A percentile compares a stretch with the other conserved stretches of the same genome.
Conservation (phyloP, 2,113 vertebrate genomes). For the Lagopus leucura region DNA sequence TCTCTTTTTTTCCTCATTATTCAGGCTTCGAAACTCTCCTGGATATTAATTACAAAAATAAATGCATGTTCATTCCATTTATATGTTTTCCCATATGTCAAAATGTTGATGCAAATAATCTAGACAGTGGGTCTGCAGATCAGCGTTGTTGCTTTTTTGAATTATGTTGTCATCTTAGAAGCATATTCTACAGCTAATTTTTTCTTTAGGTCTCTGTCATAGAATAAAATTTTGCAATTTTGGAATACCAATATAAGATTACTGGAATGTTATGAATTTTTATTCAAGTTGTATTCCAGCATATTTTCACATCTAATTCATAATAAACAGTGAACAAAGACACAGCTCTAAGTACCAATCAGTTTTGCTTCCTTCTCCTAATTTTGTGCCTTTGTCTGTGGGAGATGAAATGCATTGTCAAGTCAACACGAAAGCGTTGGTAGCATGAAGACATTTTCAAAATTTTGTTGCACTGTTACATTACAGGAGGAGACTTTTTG, state of each 20-base stretch:
- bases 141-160: background rate
- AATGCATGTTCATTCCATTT: background rate
- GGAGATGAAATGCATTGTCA: background rate
- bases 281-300: background rate
- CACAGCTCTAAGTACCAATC: background rate
- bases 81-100: background rate
- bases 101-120: background rate
- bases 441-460: background rate
- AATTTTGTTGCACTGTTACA: background rate
- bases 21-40: background rate
- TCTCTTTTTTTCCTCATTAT: background rate
- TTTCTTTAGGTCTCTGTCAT: background rate
- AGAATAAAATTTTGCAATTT: background rate
- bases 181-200: background rate
- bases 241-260: background rate
- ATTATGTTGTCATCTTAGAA: background rate
- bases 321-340: background rate
- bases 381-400: background rate
- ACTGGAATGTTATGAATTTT: background rate
- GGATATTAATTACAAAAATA: background rate
- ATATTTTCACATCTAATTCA: background rate
- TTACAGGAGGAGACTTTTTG: background rate
- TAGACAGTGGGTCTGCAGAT: background rate
- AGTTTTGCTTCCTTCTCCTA: background rate
- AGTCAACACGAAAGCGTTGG: background rate